These are phyloP conservation scores for Aphelenchoides besseyi DNA, from an alignment of 1,140 invertebrate species.

Conservation along the genomic window DNA sequence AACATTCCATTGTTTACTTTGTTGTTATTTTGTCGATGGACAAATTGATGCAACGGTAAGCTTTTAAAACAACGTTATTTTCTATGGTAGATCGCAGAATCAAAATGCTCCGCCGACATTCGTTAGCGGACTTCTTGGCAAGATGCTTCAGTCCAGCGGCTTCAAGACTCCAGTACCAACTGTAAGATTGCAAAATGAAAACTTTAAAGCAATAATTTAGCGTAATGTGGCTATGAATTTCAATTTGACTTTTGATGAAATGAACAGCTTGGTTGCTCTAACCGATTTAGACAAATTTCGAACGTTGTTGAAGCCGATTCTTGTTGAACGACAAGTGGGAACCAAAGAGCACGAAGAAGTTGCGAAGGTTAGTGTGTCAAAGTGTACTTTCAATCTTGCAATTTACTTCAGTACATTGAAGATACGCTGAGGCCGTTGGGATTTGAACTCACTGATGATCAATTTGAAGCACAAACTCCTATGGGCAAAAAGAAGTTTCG, in stretches of 20 bases:
- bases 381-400: conserved; percentile 24
- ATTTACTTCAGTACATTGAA: conserved; percentile 49
- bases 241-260: neutral
- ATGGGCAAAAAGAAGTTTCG: conserved; percentile 43
- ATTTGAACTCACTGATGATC: conserved; percentile 57
- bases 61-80: no score
- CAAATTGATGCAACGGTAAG: no score
- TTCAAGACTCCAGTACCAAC: neutral
- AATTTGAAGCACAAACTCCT: conserved; percentile 52
- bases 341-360: conserved; percentile 33
- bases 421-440: conserved; percentile 44
- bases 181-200: neutral
- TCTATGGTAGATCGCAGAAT: no score
- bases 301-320: conserved; percentile 34
- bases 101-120: neutral
- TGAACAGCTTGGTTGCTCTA: conserved; percentile 17
- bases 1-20: no score
- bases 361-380: conserved; percentile 27
- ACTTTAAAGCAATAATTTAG: neutral
- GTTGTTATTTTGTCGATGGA: no score
- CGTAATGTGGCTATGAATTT: conserved; percentile 4
- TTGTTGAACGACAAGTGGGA: conserved; percentile 38
- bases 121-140: neutral
- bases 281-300: conserved; percentile 19
- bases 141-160: neutral